Percentiles rank a stretch among this genome's conserved stretches.
These are phyloP conservation scores for Harpalus rufipes DNA, from an alignment of 2,888 invertebrate genomes.

Conservation along the genomic window DNA sequence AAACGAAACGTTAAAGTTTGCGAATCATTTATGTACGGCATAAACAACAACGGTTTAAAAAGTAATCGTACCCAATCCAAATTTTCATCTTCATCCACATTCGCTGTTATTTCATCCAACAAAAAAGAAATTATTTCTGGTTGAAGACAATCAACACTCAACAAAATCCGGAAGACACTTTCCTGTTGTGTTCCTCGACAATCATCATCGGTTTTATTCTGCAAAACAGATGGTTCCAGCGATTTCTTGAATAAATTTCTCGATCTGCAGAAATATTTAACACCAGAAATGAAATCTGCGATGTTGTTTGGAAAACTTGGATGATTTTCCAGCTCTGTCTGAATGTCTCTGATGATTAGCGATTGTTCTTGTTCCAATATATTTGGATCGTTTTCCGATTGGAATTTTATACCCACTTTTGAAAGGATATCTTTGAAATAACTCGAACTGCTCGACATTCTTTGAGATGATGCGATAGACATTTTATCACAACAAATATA, in stretches of 20 bases:
- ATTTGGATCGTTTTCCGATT: conserved; percentile 71
- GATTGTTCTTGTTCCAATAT: conserved; percentile 74
- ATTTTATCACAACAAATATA: conserved; percentile 9
- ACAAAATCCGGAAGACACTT: conserved; percentile 82
- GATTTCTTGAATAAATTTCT: conserved; percentile 73
- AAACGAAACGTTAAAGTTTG: conserved; percentile 82
- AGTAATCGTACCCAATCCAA: conserved; percentile 80
- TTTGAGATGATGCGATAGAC: conserved; percentile 33
- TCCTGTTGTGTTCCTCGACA: conserved; percentile 75
- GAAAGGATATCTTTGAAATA: conserved; percentile 70
- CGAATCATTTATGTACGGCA: conserved; percentile 81
- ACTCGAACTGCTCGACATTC: conserved; percentile 28
- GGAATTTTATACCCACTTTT: conserved; percentile 72
- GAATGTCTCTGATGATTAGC: conserved; percentile 74
- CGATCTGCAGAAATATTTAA: conserved; percentile 74
- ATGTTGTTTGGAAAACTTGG: conserved; percentile 74
- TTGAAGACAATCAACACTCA: conserved; percentile 82
- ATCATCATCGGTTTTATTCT: conserved; percentile 69
- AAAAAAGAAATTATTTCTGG: conserved; percentile 81
- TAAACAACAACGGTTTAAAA: conserved; percentile 83
- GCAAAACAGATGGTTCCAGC: conserved; percentile 74
- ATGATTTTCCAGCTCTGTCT: conserved; percentile 70
- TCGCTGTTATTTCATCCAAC: conserved; percentile 81
- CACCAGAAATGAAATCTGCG: conserved; percentile 79
- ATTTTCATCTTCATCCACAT: conserved; percentile 78